Evolutionary conservation across 2,888 invertebrate species (phyloP), one percentile per base, ranked within the genome.

Genomic region (Apamea epomidion): DNA sequence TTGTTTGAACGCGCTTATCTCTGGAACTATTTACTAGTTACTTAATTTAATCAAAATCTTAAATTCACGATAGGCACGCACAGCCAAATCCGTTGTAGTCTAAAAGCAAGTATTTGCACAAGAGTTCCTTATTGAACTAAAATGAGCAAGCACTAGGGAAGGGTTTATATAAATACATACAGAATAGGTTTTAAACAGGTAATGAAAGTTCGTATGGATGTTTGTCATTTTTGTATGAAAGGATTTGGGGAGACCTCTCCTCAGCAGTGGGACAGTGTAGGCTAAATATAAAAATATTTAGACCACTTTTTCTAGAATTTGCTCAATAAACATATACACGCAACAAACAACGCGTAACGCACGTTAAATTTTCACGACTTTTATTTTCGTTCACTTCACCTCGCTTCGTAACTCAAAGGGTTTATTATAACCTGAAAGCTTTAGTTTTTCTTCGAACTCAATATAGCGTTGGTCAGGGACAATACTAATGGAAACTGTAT

Each of bases 401-500:
- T 71, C 64, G 25, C 25, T 78, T 76, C 14, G 18, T 48, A 58
- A 32, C n/a, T 79, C 29, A 25, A 58, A 42, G 32, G 2, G 21
- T 70, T 70, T 54, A 10, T 80, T 69, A 62, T n/a, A 80, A 68
- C 5, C 12, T n/a, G 8, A 48, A 48, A 67, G 29, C 25, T 58
- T 6, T 51, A 60, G 21, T 68, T 79, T 65, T 79, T 29, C 18
- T 10, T 37, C 29, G 62, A 64, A 68, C 68, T 37, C 25, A 54
- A 62, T 62, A 71, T 81, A 70, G 54, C n/a, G 68, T 29, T 71
- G 45, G 29, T 68, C 65, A 83, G 67, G 65, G 65, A 67, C 29
- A 37, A 45, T 18, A 70, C 16, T 86, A 74, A 67, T 29, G n/a
- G 67, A 68, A 84, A 80, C 85, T 83, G 8, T 87, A 76, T 70